A percentile compares a stretch with the other conserved stretches of the same genome.
Evolutionary conservation across 2,113 vertebrate species (phyloP).

Genomic region (Antennarius striatus): DNA sequence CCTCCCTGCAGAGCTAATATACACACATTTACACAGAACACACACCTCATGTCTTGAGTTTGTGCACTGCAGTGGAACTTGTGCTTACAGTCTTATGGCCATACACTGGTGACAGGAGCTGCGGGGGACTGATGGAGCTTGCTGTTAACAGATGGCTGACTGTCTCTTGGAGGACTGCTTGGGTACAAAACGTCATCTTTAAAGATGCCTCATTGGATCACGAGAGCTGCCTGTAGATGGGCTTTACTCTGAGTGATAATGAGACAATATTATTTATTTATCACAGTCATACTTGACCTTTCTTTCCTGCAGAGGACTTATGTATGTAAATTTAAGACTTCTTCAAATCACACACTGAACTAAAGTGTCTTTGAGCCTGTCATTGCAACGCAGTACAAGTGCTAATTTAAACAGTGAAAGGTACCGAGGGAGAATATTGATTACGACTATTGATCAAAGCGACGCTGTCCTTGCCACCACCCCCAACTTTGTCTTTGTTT

Average conservation of each 20-base stretch:
- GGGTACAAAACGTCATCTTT: constrained; percentile 32
- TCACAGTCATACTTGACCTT: neutral
- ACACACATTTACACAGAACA: constrained; percentile 42
- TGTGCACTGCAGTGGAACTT: constrained; percentile 27
- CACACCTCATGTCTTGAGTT: constrained; percentile 45
- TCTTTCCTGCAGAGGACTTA: too few relatives aligned
- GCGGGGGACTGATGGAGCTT: constrained; percentile 48
- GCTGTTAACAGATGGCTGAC: constrained; percentile 59
- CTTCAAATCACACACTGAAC: constrained; percentile 19
- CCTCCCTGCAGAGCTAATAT: constrained; percentile 44
- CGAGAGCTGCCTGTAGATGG: constrained; percentile 13
- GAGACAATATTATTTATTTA: constrained; percentile 26
- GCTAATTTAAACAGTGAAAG: constrained; percentile 50
- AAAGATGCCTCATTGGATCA: constrained; percentile 32
- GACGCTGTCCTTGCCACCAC: constrained; percentile 30
- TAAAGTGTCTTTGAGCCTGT: constrained; percentile 41
- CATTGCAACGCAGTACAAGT: constrained; percentile 21
- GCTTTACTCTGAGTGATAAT: constrained; percentile 34
- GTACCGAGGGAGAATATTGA: constrained; percentile 57
- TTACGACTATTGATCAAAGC: constrained; percentile 50
- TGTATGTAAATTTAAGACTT: constrained; percentile 10
- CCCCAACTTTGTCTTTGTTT: constrained; percentile 45
- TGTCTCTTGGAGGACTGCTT: constrained; percentile 40
- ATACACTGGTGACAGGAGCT: constrained; percentile 48
- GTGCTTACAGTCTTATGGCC: constrained; percentile 39